Evolutionary conservation across 2,113 vertebrate genomes (phyloP), one percentile per base, ranked within the genome.

Genomic region (Myodes glareolus): DNA sequence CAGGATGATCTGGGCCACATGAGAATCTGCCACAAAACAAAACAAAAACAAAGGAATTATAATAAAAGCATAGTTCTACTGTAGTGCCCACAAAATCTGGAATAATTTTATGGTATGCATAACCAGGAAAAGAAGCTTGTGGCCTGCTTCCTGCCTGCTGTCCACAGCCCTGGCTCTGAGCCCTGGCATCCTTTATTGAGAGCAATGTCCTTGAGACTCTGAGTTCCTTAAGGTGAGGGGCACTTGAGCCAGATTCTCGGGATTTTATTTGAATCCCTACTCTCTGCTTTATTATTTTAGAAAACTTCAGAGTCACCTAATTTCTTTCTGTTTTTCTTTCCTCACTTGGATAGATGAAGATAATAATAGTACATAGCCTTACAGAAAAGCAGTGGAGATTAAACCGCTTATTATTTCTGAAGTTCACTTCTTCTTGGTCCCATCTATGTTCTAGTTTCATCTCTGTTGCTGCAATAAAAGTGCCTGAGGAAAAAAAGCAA

Each of bases 251-350:
- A 96, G 65, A 77, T 33, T 47, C 33, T 61, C 5, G 31, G 31
- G 19, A 16, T 76, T 92, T 58, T 39, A n/a, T 78, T 95, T 55
- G 13, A 70, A 89, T 87, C 7, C 39, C 14, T 88, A 7, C 58
- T 47, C 29, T 39, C 19, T 36, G 0, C n/a, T 55, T 94, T 86
- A 73, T 91, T 67, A 29, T n/a, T 91, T 72, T 78, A 31, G 95
- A 88, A 85, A 10, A 31, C 29, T 63, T 84, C 73, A n/a, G 14
- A 67, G 25, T 94, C 70, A 50, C 47, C 68, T 42, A 76, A 19
- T 61, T 23, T 78, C 13, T 87, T 39, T 61, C 81, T 58, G 3
- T 42, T 7, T 95, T 70, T 88, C 39, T 95, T 67, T 75, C 39
- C 63, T 93, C 65, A 61, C 42, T 68, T 68, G 21, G 9, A 90